Base-by-base conservation (phyloP, 2,113 vertebrate genomes). In the Leptobrachium leishanense region DNA sequence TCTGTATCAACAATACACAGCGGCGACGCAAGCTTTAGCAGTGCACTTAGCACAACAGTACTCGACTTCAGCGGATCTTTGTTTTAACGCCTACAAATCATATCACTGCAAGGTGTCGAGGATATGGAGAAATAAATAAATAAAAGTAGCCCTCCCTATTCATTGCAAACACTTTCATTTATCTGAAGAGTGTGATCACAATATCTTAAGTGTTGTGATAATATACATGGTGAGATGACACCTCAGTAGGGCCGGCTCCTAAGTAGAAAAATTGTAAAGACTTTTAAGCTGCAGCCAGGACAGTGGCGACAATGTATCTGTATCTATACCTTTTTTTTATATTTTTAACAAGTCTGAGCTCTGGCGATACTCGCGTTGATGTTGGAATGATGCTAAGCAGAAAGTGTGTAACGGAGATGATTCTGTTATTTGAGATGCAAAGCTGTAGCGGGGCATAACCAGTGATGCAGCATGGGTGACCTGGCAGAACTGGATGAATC, bases 221-320 rank as follows among this genome's bases (percentile, higher is more conserved):
- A 93, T 92, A 93, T 93, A 94, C 92, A 93, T 94, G 93, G 93
- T 92, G 93, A 89, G 92, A 91, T 93, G 86, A 91, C 93, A 92
- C 92, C 92, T 94, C 92, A 88, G 88, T 91, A 90, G 92, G 92
- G 92, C 89, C 90, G 86, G 85, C 83, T 90, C 82, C 86, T 93
- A 92, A 94, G 88, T 91, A 93, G 90, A 88, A 92, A 92, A 92
- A 92, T 93, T 88, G 90, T 89, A 90, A 92, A 90, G 82, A 90
- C 88, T 92, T 92, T 87, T 88, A 90, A 90, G 90, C 68, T 83
- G 83, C 79, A 90, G 83, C 72, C 84, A 87, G 82, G 87, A 84
- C 75, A 77, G 78, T 86, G 87, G 86, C 81, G 84, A 88, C 88
- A 83, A 42, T 82, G 91, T 90, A 83, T 85, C 87, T 86, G 84